Conservation (phyloP, 2,888 invertebrate genomes). For the Campoletis raptor region DNA sequence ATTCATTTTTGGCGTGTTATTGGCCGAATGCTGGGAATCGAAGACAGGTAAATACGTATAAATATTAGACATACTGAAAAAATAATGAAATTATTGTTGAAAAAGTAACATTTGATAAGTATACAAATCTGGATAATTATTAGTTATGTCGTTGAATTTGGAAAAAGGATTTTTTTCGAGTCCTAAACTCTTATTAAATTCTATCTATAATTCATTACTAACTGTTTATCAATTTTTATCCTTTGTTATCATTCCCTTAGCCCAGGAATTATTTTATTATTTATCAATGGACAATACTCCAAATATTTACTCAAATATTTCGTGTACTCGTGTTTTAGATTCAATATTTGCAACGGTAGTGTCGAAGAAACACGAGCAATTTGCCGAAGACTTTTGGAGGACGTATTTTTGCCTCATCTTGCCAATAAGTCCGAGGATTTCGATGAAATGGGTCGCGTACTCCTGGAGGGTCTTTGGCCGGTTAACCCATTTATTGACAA, state of each 20-base stretch:
- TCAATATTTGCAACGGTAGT: slow-evolving; percentile 89
- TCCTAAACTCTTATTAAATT: too few species aligned
- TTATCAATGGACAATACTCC: too few species aligned
- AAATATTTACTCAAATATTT: slow-evolving; percentile 10
- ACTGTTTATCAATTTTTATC: too few species aligned
- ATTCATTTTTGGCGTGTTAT: slow-evolving; percentile 94
- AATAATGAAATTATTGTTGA: too few species aligned
- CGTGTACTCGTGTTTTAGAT: slow-evolving; percentile 85
- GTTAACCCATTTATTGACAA: slow-evolving; percentile 88
- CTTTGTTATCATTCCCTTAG: too few species aligned
- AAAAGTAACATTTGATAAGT: not conserved
- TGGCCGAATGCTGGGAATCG: slow-evolving; percentile 92
- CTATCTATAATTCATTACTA: too few species aligned
- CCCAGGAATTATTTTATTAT: not conserved
- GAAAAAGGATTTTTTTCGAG: too few species aligned
- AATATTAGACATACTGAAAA: not conserved
- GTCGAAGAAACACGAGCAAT: slow-evolving; percentile 88
- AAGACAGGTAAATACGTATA: slow-evolving; percentile 87
- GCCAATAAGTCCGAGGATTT: slow-evolving; percentile 88
- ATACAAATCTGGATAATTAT: not conserved
- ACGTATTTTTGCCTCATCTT: slow-evolving; percentile 88
- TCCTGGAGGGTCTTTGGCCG: slow-evolving; percentile 90
- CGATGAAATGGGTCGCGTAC: slow-evolving; percentile 87
- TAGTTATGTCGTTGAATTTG: too few species aligned
- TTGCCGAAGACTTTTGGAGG: slow-evolving; percentile 86